Conservation (phyloP, 2,113 vertebrate genomes). For the Balaenoptera acutorostrata region DNA sequence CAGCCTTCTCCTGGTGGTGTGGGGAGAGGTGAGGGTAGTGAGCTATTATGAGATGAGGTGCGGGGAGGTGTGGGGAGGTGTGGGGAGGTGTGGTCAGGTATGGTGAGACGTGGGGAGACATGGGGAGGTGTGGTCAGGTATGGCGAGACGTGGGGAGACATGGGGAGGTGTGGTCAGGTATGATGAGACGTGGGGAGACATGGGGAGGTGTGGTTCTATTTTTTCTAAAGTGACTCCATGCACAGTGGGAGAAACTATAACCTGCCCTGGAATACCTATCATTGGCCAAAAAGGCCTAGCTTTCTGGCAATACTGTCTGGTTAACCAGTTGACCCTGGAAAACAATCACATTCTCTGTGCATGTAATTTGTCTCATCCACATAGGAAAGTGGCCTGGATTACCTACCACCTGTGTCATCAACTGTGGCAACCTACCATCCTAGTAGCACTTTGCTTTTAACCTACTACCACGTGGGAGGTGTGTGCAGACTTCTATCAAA, state of each 20-base stretch:
- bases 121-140: neutral
- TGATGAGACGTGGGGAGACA: neutral
- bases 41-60: neutral
- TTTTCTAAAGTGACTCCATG: neutral
- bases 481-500: neutral
- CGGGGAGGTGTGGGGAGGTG: neutral
- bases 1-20: neutral
- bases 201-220: neutral
- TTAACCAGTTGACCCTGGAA: neutral
- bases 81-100: neutral
- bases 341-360: neutral
- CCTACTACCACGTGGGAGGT: neutral
- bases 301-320: neutral
- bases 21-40: neutral
- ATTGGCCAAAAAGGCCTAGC: neutral
- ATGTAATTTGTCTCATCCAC: neutral
- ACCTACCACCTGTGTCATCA: neutral
- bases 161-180: neutral
- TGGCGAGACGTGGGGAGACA: neutral
- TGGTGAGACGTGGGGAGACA: neutral
- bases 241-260: neutral
- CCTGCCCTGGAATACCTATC: neutral
- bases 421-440: neutral
- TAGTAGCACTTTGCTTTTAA: neutral
- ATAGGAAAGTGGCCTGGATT: neutral